phyloP scores from a whole-genome alignment of 2,797 vertebrate species.

The Ctenochaetus hawaiiensis region DNA sequence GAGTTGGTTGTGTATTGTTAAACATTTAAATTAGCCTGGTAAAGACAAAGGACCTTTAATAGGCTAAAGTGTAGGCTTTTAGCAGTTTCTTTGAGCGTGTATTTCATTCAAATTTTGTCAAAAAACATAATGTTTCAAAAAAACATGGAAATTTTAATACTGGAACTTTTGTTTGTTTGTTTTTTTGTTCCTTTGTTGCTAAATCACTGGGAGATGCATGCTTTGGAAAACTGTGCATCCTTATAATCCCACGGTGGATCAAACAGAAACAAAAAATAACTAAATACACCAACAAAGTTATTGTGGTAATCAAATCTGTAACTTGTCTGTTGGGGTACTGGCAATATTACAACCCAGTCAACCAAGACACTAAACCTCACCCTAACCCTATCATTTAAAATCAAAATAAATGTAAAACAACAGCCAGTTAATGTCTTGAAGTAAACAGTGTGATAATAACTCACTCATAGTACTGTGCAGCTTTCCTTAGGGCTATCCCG shows the following conservation, averaged over 20 bases:
- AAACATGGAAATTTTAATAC: too few species aligned
- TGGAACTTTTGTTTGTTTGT: too few species aligned
- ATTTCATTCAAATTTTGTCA: not conserved
- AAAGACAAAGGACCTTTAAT: not conserved
- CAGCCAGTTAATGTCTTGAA: not conserved
- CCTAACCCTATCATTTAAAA: too few species aligned
- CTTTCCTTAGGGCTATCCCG: conserved; percentile 90
- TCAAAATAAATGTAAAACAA: conserved; percentile 20
- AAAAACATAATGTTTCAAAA: not conserved
- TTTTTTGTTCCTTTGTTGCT: not conserved
- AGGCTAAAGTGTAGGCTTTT: not conserved
- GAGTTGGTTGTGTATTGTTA: not conserved
- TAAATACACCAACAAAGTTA: not conserved
- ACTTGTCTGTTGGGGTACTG: not conserved
- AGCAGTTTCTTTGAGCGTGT: not conserved
- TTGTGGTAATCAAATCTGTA: not conserved
- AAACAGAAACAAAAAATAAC: not conserved
- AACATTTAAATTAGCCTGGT: not conserved
- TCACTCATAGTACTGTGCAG: conserved; percentile 96
- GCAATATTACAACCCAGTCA: not conserved
- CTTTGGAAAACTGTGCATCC: not conserved
- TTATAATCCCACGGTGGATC: not conserved
- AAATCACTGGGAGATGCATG: not conserved
- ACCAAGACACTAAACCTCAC: too few species aligned
- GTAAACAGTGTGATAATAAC: conserved; percentile 61